Conservation (phyloP, 2,888 invertebrate genomes). For the Orthosia cruda region DNA sequence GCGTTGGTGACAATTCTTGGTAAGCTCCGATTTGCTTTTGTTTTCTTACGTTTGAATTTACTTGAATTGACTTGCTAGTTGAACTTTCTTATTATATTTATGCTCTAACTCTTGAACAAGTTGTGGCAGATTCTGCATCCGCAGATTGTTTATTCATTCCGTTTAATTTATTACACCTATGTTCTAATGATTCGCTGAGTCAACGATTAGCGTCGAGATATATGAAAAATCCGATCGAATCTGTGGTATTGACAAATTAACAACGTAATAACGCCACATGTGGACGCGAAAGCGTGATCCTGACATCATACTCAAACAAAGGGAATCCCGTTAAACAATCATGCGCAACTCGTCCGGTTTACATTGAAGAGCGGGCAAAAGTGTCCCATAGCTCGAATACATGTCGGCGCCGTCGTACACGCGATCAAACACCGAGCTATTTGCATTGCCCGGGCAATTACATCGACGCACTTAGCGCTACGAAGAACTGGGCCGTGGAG, state of each 20-base stretch:
- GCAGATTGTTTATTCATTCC: background rate
- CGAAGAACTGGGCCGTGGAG: constrained; percentile 88
- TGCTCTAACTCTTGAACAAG: too few species aligned
- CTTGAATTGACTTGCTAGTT: too few species aligned
- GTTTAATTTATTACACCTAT: background rate
- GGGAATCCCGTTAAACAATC: constrained; percentile 81
- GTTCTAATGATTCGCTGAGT: background rate
- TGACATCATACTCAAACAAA: constrained; percentile 72
- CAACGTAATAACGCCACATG: constrained; percentile 44
- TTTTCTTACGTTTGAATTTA: background rate
- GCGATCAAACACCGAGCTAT: constrained; percentile 82
- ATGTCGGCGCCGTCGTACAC: constrained; percentile 71
- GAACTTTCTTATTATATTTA: background rate
- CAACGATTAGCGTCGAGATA: constrained; percentile 11
- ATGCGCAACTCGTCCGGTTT: constrained; percentile 73
- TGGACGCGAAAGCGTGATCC: constrained; percentile 67
- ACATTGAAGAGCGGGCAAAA: constrained; percentile 72
- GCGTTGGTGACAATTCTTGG: background rate
- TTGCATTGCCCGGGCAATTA: constrained; percentile 90
- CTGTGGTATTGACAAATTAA: constrained; percentile 42
- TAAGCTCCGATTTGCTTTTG: background rate
- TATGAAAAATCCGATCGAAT: constrained; percentile 29
- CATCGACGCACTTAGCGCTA: constrained; percentile 89
- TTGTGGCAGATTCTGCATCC: background rate
- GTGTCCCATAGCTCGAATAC: constrained; percentile 72